Evolutionary conservation across 2,797 vertebrate genomes (phyloP), one percentile per base, ranked within the genome.

Genomic region (Sarcoramphus papa): DNA sequence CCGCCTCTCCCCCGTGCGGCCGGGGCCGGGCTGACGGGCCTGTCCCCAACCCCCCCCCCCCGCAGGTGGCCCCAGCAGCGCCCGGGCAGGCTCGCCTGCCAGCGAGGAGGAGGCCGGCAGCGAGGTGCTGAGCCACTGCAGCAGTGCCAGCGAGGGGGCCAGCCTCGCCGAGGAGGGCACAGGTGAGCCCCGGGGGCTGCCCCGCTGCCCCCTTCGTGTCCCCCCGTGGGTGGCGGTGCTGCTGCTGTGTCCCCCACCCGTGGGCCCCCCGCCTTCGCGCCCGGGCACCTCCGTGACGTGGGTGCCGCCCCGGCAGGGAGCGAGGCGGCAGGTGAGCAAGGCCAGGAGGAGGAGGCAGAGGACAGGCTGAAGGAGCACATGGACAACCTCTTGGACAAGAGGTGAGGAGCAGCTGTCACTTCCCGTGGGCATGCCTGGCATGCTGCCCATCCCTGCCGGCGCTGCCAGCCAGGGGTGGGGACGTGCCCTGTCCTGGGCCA

Each of bases 21-120:
- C 48, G 6, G 30, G 30, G 15, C 53, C 54, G 20, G 18, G 31
- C 47, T 82, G 47, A 88, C 56, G 2, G 8, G 8, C 45, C 33
- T 37, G 72, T 68, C 10, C 24, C 47, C 43, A 4, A 48, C 23
- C 2, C 79, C 20, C 7, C 16, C 20, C 7, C 16, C 10, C 28
- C 21, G 17, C 74, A 99, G 98, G 98, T 91, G 94, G 98, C 54
- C 98, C 88, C 75, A 98, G 98, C 93, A 98, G 98, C 45, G 88
- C 97, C 60, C 99, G 98, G 89, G 98, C 97, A 5, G 98, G 99
- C 85, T 99, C 98, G 0, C 98, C 98, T 33, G 98, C 98, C 97
- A 99, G 99, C 43, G 99, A 99, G n/a, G 99, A 99, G 27, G 99
- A 99, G 78, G 97, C 98, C 35, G 97, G 97, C 17, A 99, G 99